These are phyloP conservation scores for Yoshiicerus persimilis DNA, from an alignment of 1,140 invertebrate genomes.

Conservation along the genomic window DNA sequence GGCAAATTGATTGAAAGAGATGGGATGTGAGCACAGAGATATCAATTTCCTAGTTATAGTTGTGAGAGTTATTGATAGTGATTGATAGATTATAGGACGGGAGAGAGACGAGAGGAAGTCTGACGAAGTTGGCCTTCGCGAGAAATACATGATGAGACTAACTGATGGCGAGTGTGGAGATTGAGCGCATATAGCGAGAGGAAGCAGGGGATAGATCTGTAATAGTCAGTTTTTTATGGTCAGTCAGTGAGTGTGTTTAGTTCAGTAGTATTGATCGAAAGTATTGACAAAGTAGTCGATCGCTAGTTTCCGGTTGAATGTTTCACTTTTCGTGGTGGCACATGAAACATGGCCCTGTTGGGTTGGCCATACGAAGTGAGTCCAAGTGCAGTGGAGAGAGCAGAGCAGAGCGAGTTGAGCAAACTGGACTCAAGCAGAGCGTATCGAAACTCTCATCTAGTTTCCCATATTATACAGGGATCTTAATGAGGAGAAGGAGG, in stretches of 20 bases:
- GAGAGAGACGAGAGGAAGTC: neutral
- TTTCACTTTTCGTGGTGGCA: neutral
- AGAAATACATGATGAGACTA: neutral
- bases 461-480: neutral
- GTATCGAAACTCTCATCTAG: neutral
- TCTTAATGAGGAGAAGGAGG: slow-evolving; percentile 6
- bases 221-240: slow-evolving; percentile 2
- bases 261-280: slow-evolving; percentile 17
- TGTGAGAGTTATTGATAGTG: neutral
- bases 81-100: slow-evolving; percentile 13
- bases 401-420: neutral
- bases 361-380: neutral
- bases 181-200: neutral
- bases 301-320: slow-evolving; percentile 5
- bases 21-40: neutral
- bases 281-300: slow-evolving; percentile 22
- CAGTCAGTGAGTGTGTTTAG: neutral
- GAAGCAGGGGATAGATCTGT: neutral
- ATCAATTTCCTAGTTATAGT: neutral
- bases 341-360: neutral
- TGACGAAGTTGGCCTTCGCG: neutral
- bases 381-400: neutral
- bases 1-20: neutral
- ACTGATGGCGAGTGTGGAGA: neutral
- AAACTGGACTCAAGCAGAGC: neutral